Conservation (phyloP, 2,888 invertebrate genomes). For the Coremacera marginata region DNA sequence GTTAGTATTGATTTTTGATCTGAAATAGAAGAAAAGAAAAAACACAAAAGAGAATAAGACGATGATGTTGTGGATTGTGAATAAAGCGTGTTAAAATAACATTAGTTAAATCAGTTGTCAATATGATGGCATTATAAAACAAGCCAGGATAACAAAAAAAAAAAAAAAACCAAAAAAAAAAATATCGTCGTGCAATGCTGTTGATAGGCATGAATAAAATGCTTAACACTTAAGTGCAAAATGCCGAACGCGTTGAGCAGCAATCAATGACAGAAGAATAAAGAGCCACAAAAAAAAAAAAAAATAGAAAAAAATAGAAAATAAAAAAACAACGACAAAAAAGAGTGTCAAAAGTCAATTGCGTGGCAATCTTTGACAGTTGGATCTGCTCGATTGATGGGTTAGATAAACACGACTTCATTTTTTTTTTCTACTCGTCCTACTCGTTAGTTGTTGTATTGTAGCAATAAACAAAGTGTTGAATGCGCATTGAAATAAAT, state of each 20-base stretch:
- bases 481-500: no score
- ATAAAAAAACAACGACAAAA: no score
- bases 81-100: slow-evolving; percentile 12
- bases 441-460: no score
- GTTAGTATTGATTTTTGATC: slow-evolving; percentile 70
- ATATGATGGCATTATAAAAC: background rate
- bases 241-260: background rate
- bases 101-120: slow-evolving; percentile 31
- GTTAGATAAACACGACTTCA: no score
- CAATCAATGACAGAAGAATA: no score
- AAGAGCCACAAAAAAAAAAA: no score
- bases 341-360: no score
- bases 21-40: slow-evolving; percentile 53
- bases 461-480: no score
- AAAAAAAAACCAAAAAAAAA: slow-evolving; percentile 8
- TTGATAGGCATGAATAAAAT: background rate
- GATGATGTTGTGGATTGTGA: background rate
- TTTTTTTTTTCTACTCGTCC: no score
- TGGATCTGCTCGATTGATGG: no score
- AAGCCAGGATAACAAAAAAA: background rate
- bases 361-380: no score
- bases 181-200: background rate
- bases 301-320: no score
- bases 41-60: slow-evolving; percentile 1
- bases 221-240: background rate